phyloP scores from a whole-genome alignment of 2,113 vertebrate species.

The Diphyllodes magnificus region DNA sequence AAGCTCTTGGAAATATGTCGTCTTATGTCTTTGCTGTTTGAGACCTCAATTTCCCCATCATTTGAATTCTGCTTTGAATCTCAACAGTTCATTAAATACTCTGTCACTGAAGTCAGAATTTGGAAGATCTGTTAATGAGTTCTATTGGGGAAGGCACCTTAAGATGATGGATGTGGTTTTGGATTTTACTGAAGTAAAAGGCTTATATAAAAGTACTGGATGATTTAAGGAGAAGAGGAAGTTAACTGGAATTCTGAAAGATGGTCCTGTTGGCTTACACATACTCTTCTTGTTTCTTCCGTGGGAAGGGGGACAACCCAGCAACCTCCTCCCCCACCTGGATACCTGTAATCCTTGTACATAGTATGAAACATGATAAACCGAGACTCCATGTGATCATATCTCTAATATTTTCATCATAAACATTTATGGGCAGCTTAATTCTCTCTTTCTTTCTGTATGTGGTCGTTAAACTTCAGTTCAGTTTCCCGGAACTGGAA shows the following conservation, averaged over 20 bases:
- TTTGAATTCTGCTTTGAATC: constrained; percentile 16
- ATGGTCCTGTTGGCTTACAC: not conserved
- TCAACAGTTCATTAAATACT: not conserved
- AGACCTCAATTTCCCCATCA: not conserved
- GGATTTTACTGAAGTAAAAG: not conserved
- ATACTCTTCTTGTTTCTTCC: not conserved
- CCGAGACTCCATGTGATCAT: not conserved
- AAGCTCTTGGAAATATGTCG: not conserved
- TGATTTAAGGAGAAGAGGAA: not conserved
- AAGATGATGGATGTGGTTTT: not conserved
- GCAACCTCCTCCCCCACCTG: not conserved
- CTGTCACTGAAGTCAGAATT: not conserved
- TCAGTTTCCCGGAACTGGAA: not conserved
- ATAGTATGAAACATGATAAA: not conserved
- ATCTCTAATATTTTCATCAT: not conserved
- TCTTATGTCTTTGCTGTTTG: not conserved
- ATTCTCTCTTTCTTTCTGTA: not conserved
- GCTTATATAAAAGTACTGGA: not conserved
- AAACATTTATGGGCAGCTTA: not conserved
- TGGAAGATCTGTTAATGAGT: constrained; percentile 1
- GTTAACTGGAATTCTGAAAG: not conserved
- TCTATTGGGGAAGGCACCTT: not conserved
- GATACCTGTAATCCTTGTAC: not conserved
- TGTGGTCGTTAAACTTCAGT: not conserved
- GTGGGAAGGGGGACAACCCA: not conserved